These are phyloP conservation scores for Heliopora coerulea DNA, from an alignment of 92 coral and sea anemone genomes.

Conservation along the genomic window DNA sequence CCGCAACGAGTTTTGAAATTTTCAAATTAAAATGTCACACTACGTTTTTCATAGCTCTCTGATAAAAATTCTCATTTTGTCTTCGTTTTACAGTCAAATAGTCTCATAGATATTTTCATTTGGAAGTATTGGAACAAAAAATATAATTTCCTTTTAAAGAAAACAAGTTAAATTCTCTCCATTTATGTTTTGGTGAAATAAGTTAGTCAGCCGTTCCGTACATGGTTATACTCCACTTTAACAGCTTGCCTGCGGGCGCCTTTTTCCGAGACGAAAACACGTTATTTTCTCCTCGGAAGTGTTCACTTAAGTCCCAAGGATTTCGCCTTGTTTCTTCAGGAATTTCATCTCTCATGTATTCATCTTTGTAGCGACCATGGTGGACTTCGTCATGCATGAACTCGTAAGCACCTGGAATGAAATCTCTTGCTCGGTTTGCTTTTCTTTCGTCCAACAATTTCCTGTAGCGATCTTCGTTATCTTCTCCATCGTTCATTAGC, in stretches of 20 bases:
- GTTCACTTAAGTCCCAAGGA: conserved; percentile 29
- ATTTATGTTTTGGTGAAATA: neutral
- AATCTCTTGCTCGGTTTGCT: conserved; percentile 53
- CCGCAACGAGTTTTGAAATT: too few species aligned
- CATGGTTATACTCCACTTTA: conserved; percentile 61
- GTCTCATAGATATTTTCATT: too few species aligned
- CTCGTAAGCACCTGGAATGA: conserved; percentile 71
- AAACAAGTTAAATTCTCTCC: too few species aligned
- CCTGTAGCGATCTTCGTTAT: conserved; percentile 80
- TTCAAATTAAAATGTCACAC: too few species aligned
- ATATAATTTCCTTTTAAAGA: too few species aligned
- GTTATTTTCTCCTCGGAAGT: neutral
- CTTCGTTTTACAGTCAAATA: too few species aligned
- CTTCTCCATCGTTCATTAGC: conserved; percentile 45
- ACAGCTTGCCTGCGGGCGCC: conserved; percentile 63
- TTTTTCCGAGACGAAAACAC: conserved; percentile 15
- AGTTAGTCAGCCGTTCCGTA: conserved; percentile 71
- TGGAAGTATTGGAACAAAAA: too few species aligned
- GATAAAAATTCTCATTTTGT: too few species aligned
- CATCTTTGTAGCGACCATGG: conserved; percentile 89
- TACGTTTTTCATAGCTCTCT: too few species aligned
- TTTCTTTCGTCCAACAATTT: conserved; percentile 61
- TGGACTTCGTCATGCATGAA: conserved; percentile 85
- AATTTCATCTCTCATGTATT: conserved; percentile 95
- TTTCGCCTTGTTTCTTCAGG: conserved; percentile 62